A percentile compares a stretch with the other conserved stretches of the same genome.
phyloP scores from a whole-genome alignment of 1,140 invertebrate genomes.

The Neuroterus valhalla region DNA sequence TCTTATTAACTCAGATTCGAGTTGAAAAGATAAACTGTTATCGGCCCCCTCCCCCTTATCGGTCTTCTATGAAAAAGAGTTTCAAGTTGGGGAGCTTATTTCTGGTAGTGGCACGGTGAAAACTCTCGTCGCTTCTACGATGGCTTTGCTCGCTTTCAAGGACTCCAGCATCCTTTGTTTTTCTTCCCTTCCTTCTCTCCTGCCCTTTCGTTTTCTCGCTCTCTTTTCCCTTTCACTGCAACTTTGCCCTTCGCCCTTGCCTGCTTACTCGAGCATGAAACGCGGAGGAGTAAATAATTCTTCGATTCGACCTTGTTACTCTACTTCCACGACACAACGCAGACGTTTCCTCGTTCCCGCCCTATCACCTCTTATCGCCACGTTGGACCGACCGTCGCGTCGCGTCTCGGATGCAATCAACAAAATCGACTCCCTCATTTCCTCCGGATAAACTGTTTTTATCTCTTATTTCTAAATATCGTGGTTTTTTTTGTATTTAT shows the following conservation, averaged over 20 bases:
- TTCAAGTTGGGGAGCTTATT: slow-evolving; percentile 4
- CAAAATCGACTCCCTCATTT: slow-evolving; percentile 25
- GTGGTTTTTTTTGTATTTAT: slow-evolving; percentile 24
- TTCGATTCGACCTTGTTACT: slow-evolving; percentile 27
- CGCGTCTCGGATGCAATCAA: slow-evolving; percentile 19
- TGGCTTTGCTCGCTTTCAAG: slow-evolving; percentile 27
- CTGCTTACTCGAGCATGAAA: slow-evolving; percentile 34
- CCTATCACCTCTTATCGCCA: slow-evolving; percentile 26
- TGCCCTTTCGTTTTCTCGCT: slow-evolving; percentile 15
- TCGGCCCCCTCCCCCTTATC: slow-evolving; percentile 40
- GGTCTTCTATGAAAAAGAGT: slow-evolving; percentile 25
- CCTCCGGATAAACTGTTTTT: slow-evolving; percentile 28
- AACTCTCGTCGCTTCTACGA: not conserved
- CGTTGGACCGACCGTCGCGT: no score
- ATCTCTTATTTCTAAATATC: not conserved
- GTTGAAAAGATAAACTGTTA: slow-evolving; percentile 55
- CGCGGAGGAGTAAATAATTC: slow-evolving; percentile 29
- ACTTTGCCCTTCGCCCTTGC: slow-evolving; percentile 30
- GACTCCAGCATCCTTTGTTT: slow-evolving; percentile 36
- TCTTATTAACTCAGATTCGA: slow-evolving; percentile 45
- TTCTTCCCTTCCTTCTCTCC: slow-evolving; percentile 30
- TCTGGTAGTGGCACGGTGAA: not conserved
- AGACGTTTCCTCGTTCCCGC: slow-evolving; percentile 28
- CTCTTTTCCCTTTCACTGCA: slow-evolving; percentile 33
- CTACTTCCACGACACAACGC: slow-evolving; percentile 16